A percentile compares a stretch with the other conserved stretches of the same genome.
Conservation (phyloP, 2,888 invertebrate genomes). For the Orgyia antiqua region DNA sequence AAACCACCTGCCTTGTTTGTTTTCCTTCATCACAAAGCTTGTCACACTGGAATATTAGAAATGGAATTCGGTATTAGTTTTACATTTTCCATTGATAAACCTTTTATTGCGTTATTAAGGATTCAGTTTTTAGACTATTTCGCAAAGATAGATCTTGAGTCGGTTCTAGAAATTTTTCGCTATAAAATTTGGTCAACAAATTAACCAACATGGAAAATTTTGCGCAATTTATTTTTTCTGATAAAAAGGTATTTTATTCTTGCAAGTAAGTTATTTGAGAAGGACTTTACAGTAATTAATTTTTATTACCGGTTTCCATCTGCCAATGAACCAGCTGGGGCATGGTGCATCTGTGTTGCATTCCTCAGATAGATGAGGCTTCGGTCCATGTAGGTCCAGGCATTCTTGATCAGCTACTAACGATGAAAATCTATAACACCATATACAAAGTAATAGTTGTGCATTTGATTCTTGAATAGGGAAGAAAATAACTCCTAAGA, state of each 20-base stretch:
- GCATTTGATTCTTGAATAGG: too few species aligned
- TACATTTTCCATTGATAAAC: background rate
- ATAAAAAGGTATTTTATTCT: too few species aligned
- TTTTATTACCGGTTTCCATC: constrained; percentile 95
- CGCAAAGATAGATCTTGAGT: too few species aligned
- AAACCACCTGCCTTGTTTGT: constrained; percentile 88
- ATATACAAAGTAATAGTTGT: too few species aligned
- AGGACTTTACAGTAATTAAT: too few species aligned
- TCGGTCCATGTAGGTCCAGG: constrained; percentile 80
- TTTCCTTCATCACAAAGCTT: constrained; percentile 94
- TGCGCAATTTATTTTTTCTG: too few species aligned
- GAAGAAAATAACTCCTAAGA: too few species aligned
- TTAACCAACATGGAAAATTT: too few species aligned
- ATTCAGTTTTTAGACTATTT: background rate
- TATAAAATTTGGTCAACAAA: too few species aligned
- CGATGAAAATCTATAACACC: constrained; percentile 77
- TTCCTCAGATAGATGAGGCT: constrained; percentile 82
- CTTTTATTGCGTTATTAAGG: background rate
- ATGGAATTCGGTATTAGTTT: background rate
- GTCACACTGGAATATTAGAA: constrained; percentile 81
- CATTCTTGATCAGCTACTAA: constrained; percentile 88
- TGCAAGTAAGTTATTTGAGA: too few species aligned
- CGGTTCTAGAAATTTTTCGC: too few species aligned
- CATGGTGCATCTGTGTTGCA: constrained; percentile 89
- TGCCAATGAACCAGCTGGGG: constrained; percentile 91